Percentiles rank a stretch among this genome's conserved stretches.
Conservation (phyloP, 2,113 vertebrate genomes). For the Pterocles burchelli region DNA sequence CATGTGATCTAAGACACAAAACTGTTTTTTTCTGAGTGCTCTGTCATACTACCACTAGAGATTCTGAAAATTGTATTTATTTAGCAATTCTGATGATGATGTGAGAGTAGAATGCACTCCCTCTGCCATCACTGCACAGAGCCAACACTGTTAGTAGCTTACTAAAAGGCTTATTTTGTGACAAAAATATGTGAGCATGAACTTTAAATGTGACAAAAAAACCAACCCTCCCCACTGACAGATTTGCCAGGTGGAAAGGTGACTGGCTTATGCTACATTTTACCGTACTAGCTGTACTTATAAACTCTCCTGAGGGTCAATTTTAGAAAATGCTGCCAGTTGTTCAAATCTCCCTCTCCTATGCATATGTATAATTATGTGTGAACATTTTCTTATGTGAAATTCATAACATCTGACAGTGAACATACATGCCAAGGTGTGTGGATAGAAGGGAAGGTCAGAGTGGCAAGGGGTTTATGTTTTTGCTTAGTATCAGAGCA, state of each 20-base stretch:
- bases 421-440: not conserved
- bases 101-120: not conserved
- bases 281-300: not conserved
- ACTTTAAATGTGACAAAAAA: not conserved
- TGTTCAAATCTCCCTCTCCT: not conserved
- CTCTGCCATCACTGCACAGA: not conserved
- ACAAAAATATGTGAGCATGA: not conserved
- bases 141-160: not conserved
- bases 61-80: slow-evolving; percentile 1
- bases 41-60: not conserved
- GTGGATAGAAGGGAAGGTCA: not conserved
- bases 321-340: not conserved
- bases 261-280: not conserved
- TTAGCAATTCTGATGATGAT: not conserved
- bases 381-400: not conserved
- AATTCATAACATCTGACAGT: not conserved
- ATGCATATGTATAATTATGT: not conserved
- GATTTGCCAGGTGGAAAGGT: not conserved
- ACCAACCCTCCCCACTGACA: not conserved
- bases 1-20: not conserved
- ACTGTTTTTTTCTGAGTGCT: not conserved
- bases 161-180: slow-evolving; percentile 10
- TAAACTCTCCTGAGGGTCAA: not conserved
- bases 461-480: not conserved
- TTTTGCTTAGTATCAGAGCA: not conserved